Base-by-base conservation (phyloP, 2,113 vertebrate species). In the Aphelocoma coerulescens region DNA sequence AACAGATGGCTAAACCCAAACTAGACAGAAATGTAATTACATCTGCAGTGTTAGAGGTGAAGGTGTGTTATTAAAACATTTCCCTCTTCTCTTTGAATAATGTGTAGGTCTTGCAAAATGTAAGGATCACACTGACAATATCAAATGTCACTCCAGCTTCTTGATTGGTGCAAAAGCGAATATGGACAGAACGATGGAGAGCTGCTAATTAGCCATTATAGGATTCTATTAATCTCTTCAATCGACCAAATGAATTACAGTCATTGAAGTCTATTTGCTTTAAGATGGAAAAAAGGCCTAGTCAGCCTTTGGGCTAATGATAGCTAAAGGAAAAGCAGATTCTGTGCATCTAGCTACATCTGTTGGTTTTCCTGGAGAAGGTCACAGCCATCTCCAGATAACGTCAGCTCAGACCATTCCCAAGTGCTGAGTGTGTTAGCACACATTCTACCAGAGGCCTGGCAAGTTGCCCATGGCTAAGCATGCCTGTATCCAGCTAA, bases 191-290 rank as follows among this genome's bases (percentile, higher is more conserved):
- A 66, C 2, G n/a, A 89, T 59, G 63, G 41, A 91, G 81, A 82
- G 78, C 91, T 97, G 92, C 75, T 96, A 94, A 94, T 96, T 95
- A 96, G 89, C 90, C 65, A 48, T 95, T 96, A 96, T 80, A 95
- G 85, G 84, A 95, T 96, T 97, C 66, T 74, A 93, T 96, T 97
- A 92, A 96, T 97, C 91, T 93, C 93, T 96, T 82, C 84, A 85
- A 79, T 85, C 13, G 44, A 96, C 92, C 95, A 93, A 92, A 93
- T 73, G 67, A 95, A 85, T 82, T 95, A 94, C 48, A 66, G 69
- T 41, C 68, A 49, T 78, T 94, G 55, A 68, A 85, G 59, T 93
- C 91, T 82, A 43, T 93, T 96, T 94, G 61, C 95, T 94, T 94
- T 94, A 88, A 94, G 83, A 58, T 95, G 94, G 97, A 91, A 97